Conservation (phyloP, 2,888 invertebrate genomes). For the Auanema sp. region DNA sequence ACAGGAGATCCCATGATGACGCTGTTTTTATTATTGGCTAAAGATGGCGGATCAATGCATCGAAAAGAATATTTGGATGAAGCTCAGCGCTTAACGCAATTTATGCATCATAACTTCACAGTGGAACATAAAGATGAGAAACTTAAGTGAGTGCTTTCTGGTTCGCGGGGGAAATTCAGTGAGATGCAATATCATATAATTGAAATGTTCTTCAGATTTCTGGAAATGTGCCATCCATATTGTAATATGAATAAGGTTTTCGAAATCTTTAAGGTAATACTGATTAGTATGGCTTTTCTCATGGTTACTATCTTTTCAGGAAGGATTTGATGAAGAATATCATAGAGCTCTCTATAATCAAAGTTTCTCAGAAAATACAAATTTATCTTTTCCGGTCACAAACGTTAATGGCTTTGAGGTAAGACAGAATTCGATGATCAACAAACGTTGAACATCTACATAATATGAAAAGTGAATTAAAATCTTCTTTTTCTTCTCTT, state of each 20-base stretch:
- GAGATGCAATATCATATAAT: neutral
- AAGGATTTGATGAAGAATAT: constrained; percentile 38
- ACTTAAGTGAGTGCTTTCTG: constrained; percentile 16
- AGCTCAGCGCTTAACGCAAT: constrained; percentile 43
- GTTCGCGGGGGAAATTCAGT: neutral
- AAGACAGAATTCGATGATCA: neutral
- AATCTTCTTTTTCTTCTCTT: constrained; percentile 10
- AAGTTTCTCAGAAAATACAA: constrained; percentile 23
- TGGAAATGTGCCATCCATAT: constrained; percentile 58
- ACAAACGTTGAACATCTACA: neutral
- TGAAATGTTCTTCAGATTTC: constrained; percentile 28
- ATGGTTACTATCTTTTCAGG: constrained; percentile 22
- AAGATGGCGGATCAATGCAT: constrained; percentile 60
- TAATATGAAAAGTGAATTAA: neutral
- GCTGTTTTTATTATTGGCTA: constrained; percentile 53
- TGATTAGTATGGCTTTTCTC: neutral
- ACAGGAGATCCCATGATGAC: constrained; percentile 62
- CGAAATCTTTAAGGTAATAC: constrained; percentile 51
- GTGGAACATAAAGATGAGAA: constrained; percentile 26
- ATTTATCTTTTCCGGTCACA: constrained; percentile 51
- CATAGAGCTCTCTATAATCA: constrained; percentile 17
- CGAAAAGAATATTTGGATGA: constrained; percentile 52
- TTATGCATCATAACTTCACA: constrained; percentile 43
- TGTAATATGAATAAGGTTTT: constrained; percentile 57
- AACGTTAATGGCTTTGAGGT: constrained; percentile 51